Base-by-base conservation (phyloP, 2,888 invertebrate species). In the Orchestes rusci region DNA sequence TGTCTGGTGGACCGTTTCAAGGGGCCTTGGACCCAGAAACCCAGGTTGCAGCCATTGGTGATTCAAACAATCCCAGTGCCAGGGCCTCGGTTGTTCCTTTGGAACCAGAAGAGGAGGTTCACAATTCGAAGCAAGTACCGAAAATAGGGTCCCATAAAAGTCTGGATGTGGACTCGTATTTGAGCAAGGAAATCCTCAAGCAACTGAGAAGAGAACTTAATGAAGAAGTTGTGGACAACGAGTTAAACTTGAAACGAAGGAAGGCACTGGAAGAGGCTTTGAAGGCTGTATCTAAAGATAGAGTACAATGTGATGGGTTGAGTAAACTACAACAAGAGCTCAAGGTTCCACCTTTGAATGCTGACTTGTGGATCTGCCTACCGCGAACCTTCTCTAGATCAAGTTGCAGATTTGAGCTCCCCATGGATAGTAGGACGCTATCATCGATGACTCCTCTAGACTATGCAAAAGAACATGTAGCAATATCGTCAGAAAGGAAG, bases 381-480 rank as follows among this genome's bases (percentile, higher is more conserved):
- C 87, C 87, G 0, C 68, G 87, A 33, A 77, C 81, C n/a, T 87
- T 86, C 65, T 80, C 82, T 0, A 73, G 87, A 29, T 77, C 79
- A 28, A 82, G 78, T 51, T 82, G 84, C 0, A 74, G 84, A 52
- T 89, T 89, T 63, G 77, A 84, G 52, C 68, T 90, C 39, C 85
- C 86, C 0, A 73, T 88, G 48, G 80, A 85, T 57, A 72, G 79
- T 39, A 64, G 70, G 34, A 69, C 69, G 45, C 64, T 82, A 16
- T 64, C 67, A 45, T 68, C 63, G 18, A 70, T 87, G 62, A 75
- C 76, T 0, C 81, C 86, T 0, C 73, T 85, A 66, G 75, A 80
- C 44, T 90, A 88, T 59, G 72, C 84, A 0, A 74, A 77, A 38
- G 74, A 79, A 29, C 77, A 81, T 59, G 81, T 85, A 1, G 74